These are phyloP conservation scores for Turdus rufiventris DNA, from an alignment of 2,113 vertebrate species.

Conservation along the genomic window DNA sequence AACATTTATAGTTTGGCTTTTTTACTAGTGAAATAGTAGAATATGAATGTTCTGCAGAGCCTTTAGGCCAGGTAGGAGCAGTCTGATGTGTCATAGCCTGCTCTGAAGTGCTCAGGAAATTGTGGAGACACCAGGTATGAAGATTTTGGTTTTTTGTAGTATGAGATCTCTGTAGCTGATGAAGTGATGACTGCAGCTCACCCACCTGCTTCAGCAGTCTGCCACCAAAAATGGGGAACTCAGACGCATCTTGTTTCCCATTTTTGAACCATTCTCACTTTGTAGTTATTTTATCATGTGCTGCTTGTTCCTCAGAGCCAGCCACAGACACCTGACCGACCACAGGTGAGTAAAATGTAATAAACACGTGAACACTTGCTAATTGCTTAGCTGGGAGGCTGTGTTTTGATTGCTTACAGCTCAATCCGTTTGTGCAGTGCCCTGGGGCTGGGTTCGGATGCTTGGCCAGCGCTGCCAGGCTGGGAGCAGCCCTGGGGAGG, in stretches of 20 bases:
- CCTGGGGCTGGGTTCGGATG: neutral
- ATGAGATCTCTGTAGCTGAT: neutral
- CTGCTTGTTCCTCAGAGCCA: neutral
- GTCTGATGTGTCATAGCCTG: neutral
- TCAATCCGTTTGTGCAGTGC: neutral
- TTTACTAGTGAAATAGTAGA: neutral
- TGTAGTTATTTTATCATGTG: neutral
- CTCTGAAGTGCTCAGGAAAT: neutral
- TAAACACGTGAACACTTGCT: neutral
- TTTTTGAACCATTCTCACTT: neutral
- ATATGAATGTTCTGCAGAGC: neutral
- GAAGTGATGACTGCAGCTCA: neutral
- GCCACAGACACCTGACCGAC: neutral
- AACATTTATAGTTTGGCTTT: neutral
- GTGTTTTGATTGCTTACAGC: neutral
- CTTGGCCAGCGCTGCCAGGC: neutral
- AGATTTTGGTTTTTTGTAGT: fast-evolving
- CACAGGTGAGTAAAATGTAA: neutral
- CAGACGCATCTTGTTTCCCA: fast-evolving
- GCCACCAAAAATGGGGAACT: neutral
- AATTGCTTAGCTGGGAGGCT: neutral
- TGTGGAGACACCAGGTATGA: neutral
- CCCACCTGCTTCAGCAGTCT: neutral
- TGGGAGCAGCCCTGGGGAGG: neutral
- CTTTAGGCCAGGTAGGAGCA: neutral